Evolutionary conservation across 2,113 vertebrate genomes (phyloP).

Genomic region (Phaetusa simplex): DNA sequence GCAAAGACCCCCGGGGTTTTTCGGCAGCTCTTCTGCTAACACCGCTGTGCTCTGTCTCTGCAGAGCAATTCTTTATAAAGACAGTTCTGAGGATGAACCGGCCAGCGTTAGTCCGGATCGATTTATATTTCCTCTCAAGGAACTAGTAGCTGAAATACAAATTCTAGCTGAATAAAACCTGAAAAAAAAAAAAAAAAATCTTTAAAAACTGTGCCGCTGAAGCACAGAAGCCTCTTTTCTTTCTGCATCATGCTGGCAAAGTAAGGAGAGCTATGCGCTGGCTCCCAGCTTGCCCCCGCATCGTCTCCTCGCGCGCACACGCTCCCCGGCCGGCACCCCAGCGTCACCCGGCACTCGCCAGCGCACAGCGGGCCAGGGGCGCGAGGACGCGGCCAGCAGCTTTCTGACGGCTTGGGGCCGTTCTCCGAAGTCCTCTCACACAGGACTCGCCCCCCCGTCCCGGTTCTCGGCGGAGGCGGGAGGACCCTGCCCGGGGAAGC

Average conservation of each 20-base stretch:
- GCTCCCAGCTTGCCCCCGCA: fast-evolving
- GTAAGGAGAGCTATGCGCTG: fast-evolving
- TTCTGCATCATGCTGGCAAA: not conserved
- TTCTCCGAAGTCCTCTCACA: not conserved
- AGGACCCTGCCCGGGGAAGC: not conserved
- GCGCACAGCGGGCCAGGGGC: fast-evolving
- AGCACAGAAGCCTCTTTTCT: not conserved
- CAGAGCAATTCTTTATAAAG: not conserved
- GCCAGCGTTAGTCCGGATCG: not conserved
- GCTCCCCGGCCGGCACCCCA: too few species aligned
- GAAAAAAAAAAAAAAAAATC: not conserved
- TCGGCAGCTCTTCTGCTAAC: not conserved
- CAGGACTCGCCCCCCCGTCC: fast-evolving
- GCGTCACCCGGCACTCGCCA: fast-evolving
- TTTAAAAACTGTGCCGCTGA: not conserved
- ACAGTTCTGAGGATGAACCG: not conserved
- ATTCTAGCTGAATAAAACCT: constrained; percentile 54
- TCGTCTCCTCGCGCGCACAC: fast-evolving
- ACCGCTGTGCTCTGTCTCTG: not conserved
- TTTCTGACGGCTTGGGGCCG: not conserved
- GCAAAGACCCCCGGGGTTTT: not conserved
- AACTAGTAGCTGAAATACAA: not conserved
- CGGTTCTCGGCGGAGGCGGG: fast-evolving
- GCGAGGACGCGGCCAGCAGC: not conserved
- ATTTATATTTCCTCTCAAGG: constrained; percentile 11